Evolutionary conservation across 2,113 vertebrate genomes (phyloP), one percentile per base, ranked within the genome.

Genomic region (Gambusia holbrooki): DNA sequence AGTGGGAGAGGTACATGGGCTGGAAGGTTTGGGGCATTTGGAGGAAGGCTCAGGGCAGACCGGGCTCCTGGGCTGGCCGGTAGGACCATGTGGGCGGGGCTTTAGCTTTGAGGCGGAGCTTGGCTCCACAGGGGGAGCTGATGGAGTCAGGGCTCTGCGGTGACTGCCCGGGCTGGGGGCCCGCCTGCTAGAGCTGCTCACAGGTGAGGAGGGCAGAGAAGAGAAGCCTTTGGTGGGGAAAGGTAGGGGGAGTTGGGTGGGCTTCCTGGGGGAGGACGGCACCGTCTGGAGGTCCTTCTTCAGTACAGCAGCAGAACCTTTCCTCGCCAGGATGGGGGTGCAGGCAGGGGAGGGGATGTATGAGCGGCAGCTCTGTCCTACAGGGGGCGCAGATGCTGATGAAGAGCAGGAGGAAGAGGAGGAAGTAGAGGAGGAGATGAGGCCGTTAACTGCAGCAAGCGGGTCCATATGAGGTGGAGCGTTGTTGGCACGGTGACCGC

Each of bases 391-490:
- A 1, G 90, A 51, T 1, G 71, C 7, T 0, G 81, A 91, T 4
- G 87, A 78, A 0, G 89, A 92, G 0, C 85, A 91, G 0, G 91
- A 89, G 0, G 88, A 88, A 28, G 92, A 88, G 29, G 92, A 86
- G 4, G 91, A 84, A 0, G 92, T 87, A 0, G 92, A 84, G 0
- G 92, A 86, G 1, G 90, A 89, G 82, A 95, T 80, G 90, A 95
- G 92, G 88, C 95, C 88, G 69, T 74, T 84, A 48, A 98, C 95
- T 3, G 96, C 97, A 19, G 96, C 93, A 29, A 98, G 93, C 0
- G 97, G 97, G 83, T 97, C 96, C 97, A 99, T 97, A 48, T 92
- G 87, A 2, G 92, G 94, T 85, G 81, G 83, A 0, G 74, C 93
- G 69, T 80, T 0, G 29, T 89, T 45, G 72, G 88, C 3, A 82